A percentile compares a stretch with the other conserved stretches of the same genome.
Evolutionary conservation across 2,797 vertebrate genomes (phyloP).

Genomic region (Gymnocypris eckloni): DNA sequence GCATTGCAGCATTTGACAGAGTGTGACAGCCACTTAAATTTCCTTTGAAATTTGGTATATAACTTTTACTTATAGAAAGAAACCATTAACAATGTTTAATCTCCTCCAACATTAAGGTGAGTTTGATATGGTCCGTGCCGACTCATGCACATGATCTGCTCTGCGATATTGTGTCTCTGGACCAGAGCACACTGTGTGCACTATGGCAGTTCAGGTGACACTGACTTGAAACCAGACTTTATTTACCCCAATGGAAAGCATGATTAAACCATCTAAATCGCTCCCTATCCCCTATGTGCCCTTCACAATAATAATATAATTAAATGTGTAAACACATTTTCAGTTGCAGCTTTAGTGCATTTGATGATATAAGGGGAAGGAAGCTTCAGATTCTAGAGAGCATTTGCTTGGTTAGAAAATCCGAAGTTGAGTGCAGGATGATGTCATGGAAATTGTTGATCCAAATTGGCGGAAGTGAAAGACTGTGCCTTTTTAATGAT

Average conservation of each 20-base stretch:
- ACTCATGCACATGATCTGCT: not conserved
- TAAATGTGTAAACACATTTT: not conserved
- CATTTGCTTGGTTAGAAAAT: too few relatives aligned
- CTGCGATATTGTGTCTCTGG: not conserved
- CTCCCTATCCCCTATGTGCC: not conserved
- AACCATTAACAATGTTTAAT: not conserved
- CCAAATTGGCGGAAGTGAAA: too few relatives aligned
- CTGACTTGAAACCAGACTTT: not conserved
- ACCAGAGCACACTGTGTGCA: not conserved
- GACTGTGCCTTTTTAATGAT: not conserved
- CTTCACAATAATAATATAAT: not conserved
- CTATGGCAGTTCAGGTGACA: not conserved
- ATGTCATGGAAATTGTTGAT: too few relatives aligned
- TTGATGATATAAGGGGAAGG: too few relatives aligned
- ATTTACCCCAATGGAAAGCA: not conserved
- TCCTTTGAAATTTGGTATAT: not conserved
- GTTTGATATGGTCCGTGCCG: not conserved
- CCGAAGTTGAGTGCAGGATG: too few relatives aligned
- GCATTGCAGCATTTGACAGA: not conserved
- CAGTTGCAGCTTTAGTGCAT: not conserved
- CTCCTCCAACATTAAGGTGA: not conserved
- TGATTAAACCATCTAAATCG: not conserved
- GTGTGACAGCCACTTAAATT: not conserved
- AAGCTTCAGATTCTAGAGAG: too few relatives aligned
- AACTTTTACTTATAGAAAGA: not conserved